Evolutionary conservation across 2,888 invertebrate genomes (phyloP).

Genomic region (Cerceris rybyensis): DNA sequence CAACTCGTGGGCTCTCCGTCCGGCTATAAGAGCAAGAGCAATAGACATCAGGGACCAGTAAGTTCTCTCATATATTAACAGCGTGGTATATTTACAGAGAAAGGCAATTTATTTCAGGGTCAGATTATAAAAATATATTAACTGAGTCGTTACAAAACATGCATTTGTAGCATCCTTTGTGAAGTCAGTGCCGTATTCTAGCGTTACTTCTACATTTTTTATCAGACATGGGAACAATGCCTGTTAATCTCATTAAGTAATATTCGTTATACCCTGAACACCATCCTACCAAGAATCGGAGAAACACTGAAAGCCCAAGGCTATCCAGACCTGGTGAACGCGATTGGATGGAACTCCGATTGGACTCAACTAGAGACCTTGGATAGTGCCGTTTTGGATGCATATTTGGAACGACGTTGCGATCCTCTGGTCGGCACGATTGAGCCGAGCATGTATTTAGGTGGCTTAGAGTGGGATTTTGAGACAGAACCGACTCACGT

Average conservation of each 20-base stretch:
- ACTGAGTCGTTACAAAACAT: conserved; percentile 15
- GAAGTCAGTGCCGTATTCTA: conserved; percentile 35
- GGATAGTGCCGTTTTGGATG: conserved; percentile 88
- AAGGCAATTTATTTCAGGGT: conserved; percentile 20
- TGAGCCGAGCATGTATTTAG: conserved; percentile 97
- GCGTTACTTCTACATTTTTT: conserved; percentile 56
- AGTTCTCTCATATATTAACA: conserved; percentile 37
- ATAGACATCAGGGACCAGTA: conserved; percentile 76
- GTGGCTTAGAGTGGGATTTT: conserved; percentile 92
- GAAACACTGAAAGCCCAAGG: conserved; percentile 87
- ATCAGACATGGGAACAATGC: conserved; percentile 89
- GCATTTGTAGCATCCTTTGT: conserved; percentile 29
- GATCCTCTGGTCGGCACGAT: conserved; percentile 98
- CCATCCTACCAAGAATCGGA: conserved; percentile 87
- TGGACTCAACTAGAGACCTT: conserved; percentile 85
- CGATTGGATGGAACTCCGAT: conserved; percentile 81
- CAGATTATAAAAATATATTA: conserved; percentile 15
- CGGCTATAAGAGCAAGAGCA: conserved; percentile 76
- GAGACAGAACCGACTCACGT: conserved; percentile 90
- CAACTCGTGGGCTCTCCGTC: conserved; percentile 86
- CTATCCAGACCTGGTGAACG: conserved; percentile 85
- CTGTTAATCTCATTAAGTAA: conserved; percentile 94
- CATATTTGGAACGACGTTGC: conserved; percentile 94
- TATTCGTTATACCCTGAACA: conserved; percentile 91
- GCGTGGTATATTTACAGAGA: conserved; percentile 13